These are phyloP conservation scores for Pseudorhombus dupliciocellatus DNA, from an alignment of 2,113 vertebrate genomes.

Conservation along the genomic window DNA sequence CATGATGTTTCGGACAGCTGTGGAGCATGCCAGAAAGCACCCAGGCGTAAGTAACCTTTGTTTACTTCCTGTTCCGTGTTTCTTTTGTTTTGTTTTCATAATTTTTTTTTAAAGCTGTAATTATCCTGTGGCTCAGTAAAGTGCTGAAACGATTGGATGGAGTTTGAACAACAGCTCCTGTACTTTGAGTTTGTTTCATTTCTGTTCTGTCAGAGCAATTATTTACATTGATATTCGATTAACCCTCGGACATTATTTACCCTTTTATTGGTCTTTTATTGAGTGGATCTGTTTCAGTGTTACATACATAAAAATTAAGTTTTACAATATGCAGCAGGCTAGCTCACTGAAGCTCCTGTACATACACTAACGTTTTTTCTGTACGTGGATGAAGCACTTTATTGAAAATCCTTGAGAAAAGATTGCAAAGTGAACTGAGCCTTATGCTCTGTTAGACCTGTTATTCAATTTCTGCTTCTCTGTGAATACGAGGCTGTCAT, in stretches of 20 bases:
- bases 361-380: too few species aligned
- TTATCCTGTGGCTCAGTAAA: background rate
- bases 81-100: background rate
- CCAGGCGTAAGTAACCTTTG: conserved; percentile 69
- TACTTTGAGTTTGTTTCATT: background rate
- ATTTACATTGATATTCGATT: background rate
- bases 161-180: background rate
- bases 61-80: background rate
- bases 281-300: background rate
- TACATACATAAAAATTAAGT: too few species aligned
- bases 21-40: conserved; percentile 68
- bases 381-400: too few species aligned
- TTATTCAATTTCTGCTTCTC: too few species aligned
- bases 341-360: background rate
- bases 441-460: too few species aligned
- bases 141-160: background rate
- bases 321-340: too few species aligned
- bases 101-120: background rate
- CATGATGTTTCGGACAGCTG: conserved; percentile 62
- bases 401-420: too few species aligned
- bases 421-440: too few species aligned
- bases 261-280: background rate
- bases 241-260: background rate
- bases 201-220: background rate
- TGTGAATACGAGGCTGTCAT: too few species aligned